phyloP scores from a whole-genome alignment of 2,113 vertebrate genomes.

The Platysteira castanea region DNA sequence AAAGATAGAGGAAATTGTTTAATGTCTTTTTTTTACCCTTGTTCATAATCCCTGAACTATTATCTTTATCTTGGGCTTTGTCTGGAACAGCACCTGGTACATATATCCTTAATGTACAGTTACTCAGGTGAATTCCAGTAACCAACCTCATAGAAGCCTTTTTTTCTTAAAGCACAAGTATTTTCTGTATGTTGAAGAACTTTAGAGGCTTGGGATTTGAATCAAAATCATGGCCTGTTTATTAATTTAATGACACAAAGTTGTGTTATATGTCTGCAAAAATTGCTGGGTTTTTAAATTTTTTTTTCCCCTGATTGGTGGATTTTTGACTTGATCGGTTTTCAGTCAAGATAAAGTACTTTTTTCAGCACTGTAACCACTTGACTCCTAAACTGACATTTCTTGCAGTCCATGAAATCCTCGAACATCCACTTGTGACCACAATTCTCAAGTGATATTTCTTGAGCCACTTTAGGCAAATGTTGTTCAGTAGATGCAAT shows the following conservation, averaged over 20 bases:
- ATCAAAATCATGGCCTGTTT: neutral
- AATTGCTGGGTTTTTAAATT: neutral
- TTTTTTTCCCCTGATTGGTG: accelerated
- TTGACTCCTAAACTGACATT: neutral
- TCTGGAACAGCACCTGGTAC: neutral
- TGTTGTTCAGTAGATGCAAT: neutral
- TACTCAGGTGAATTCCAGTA: neutral
- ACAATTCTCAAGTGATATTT: neutral
- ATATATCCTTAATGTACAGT: neutral
- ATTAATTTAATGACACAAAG: neutral
- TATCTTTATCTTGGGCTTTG: neutral
- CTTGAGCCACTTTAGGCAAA: neutral
- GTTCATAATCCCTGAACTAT: neutral
- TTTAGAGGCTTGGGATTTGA: neutral
- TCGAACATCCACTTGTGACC: neutral
- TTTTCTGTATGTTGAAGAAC: neutral
- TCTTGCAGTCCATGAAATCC: neutral
- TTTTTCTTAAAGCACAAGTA: neutral
- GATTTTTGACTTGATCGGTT: neutral
- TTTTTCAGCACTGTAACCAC: neutral
- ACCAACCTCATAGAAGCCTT: neutral
- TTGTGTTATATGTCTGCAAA: neutral
- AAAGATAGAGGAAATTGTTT: neutral
- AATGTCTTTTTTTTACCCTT: neutral
- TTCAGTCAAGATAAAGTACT: neutral